A percentile compares a stretch with the other conserved stretches of the same genome.
Conservation (phyloP, 2,888 invertebrate genomes). For the Amiota communis region DNA sequence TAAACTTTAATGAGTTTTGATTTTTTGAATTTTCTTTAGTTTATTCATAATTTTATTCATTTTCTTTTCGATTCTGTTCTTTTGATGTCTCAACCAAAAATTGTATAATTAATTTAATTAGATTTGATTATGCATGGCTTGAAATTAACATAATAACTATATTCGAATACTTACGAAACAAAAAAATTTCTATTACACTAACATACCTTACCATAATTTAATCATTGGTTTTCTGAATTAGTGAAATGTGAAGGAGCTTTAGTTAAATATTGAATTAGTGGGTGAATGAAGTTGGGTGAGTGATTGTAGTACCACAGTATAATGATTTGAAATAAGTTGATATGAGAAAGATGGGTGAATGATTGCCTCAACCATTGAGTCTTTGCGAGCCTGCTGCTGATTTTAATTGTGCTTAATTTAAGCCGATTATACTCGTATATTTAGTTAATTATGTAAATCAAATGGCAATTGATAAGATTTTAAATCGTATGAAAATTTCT, state of each 20-base stretch:
- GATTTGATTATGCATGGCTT: slow-evolving; percentile 1
- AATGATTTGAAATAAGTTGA: slow-evolving; percentile 3
- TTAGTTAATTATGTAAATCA: not conserved
- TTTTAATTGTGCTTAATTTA: slow-evolving; percentile 23
- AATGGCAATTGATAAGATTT: not conserved
- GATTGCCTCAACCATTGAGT: too few species aligned
- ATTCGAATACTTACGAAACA: not conserved
- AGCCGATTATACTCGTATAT: not conserved
- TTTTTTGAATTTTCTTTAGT: not conserved
- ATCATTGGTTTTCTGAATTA: not conserved
- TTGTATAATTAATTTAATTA: slow-evolving; percentile 22
- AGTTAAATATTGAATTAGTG: not conserved
- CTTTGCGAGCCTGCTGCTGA: not conserved
- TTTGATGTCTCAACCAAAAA: slow-evolving; percentile 1
- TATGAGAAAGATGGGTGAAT: too few species aligned
- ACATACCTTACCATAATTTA: not conserved
- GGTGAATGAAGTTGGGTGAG: not conserved
- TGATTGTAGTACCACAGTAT: not conserved
- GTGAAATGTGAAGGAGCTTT: too few species aligned
- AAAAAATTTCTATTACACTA: not conserved
- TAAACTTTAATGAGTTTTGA: not conserved
- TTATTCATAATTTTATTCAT: not conserved
- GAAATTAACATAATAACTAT: too few species aligned
- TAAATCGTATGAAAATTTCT: too few species aligned
- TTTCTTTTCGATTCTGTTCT: not conserved